Percentiles rank a stretch among this genome's conserved stretches.
Conservation (phyloP, 2,797 vertebrate species). For the Lophotriccus pileatus region DNA sequence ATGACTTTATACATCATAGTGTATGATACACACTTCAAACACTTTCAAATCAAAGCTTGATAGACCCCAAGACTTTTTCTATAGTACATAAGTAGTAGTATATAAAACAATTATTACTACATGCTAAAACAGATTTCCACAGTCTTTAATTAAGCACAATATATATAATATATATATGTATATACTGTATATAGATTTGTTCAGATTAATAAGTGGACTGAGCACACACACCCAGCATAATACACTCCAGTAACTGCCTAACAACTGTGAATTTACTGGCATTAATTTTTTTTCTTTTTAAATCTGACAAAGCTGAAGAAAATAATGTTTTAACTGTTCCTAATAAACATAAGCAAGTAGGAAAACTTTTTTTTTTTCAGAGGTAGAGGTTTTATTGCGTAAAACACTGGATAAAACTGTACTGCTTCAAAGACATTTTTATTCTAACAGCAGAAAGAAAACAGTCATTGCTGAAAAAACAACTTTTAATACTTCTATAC, state of each 20-base stretch:
- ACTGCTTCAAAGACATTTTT: constrained; percentile 88
- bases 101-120: constrained; percentile 69
- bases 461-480: constrained; percentile 84
- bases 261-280: constrained; percentile 60
- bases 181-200: constrained; percentile 48
- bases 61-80: constrained; percentile 41
- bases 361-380: constrained; percentile 74
- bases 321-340: constrained; percentile 40
- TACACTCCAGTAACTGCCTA: constrained; percentile 57
- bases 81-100: constrained; percentile 37
- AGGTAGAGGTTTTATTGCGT: constrained; percentile 92
- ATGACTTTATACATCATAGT: constrained; percentile 64
- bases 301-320: constrained; percentile 39
- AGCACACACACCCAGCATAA: constrained; percentile 31
- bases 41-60: constrained; percentile 41
- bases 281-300: constrained; percentile 5
- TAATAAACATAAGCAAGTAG: constrained; percentile 65
- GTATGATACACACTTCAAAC: constrained; percentile 43
- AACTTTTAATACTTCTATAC: constrained; percentile 86
- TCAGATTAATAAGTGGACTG: constrained; percentile 35
- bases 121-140: constrained; percentile 63
- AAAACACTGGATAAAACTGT: constrained; percentile 86
- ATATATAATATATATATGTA: constrained; percentile 57
- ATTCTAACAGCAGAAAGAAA: constrained; percentile 85
- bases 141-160: constrained; percentile 71